Base-by-base conservation (phyloP, 2,113 vertebrate species). In the Dromiciops gliroides region DNA sequence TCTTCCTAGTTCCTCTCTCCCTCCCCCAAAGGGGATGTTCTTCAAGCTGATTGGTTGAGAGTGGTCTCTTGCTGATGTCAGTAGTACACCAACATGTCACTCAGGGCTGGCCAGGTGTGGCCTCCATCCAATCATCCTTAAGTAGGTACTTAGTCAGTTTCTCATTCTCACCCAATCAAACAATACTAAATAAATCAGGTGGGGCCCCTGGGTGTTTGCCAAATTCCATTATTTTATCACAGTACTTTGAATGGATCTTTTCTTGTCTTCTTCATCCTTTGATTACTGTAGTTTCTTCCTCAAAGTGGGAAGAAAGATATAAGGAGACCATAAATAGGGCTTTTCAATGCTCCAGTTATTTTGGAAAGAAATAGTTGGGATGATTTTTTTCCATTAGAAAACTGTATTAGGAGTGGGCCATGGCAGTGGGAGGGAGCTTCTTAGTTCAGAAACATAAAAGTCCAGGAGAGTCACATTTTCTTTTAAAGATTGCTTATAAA, bases 191-290 rank as follows among this genome's bases (percentile, higher is more conserved):
- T n/a, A n/a, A n/a, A n/a, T n/a, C n/a, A n/a, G n/a, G n/a, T n/a
- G n/a, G n/a, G n/a, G n/a, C n/a, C n/a, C n/a, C n/a, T n/a, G n/a
- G n/a, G n/a, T n/a, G n/a, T n/a, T n/a, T n/a, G n/a, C n/a, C n/a
- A n/a, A n/a, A n/a, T n/a, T n/a, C n/a, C n/a, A n/a, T n/a, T n/a
- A n/a, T n/a, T n/a, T n/a, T n/a, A n/a, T n/a, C n/a, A n/a, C n/a
- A n/a, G n/a, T 26, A 88, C 49, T 92, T 93, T 91, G 93, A 93
- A 67, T 90, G 31, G 60, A 5, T 89, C 49, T 52, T 75, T 89
- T 9, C 12, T 91, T 67, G 89, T 83, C 19, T 23, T 92, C 28
- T 95, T 95, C 49, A 24, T 92, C 96, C 91, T 94, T 93, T 92
- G 52, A 93, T 91, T 24, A 90, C 9, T 75, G 67, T 75, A 37